phyloP scores from a whole-genome alignment of 2,888 invertebrate genomes.

The Thymelicus sylvestris region DNA sequence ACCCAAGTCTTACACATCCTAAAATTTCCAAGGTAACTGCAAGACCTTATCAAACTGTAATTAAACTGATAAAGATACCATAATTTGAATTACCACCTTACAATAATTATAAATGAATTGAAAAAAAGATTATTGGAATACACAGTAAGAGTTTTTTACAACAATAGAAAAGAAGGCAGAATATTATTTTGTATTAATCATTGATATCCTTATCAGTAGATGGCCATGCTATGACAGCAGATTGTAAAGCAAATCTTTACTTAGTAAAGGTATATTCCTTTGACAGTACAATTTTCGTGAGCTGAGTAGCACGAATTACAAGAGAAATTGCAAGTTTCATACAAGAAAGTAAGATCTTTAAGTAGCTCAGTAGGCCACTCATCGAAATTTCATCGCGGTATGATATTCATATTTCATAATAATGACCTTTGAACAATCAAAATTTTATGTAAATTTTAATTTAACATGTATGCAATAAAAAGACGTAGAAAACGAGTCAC shows the following conservation, averaged over 20 bases:
- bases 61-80: too few relatives aligned
- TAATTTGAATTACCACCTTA: too few relatives aligned
- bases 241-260: slow-evolving; percentile 9
- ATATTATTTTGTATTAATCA: slow-evolving; percentile 35
- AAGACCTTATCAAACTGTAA: too few relatives aligned
- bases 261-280: neutral
- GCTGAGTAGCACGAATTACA: neutral
- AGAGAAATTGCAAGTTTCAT: slow-evolving; percentile 19
- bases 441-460: slow-evolving; percentile 32
- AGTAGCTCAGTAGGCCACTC: slow-evolving; percentile 31
- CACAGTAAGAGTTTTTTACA: too few relatives aligned
- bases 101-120: too few relatives aligned
- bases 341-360: slow-evolving; percentile 1
- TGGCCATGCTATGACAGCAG: slow-evolving; percentile 43
- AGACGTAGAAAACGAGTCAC: slow-evolving; percentile 43
- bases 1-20: too few relatives aligned
- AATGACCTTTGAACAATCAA: slow-evolving; percentile 24
- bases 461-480: slow-evolving; percentile 27
- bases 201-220: slow-evolving; percentile 46
- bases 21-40: too few relatives aligned
- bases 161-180: slow-evolving; percentile 9
- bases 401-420: neutral
- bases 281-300: neutral
- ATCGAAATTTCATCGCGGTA: slow-evolving; percentile 20
- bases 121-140: slow-evolving; percentile 19